phyloP scores from a whole-genome alignment of 2,888 invertebrate species.

The Hirtodrosophila histrioides region DNA sequence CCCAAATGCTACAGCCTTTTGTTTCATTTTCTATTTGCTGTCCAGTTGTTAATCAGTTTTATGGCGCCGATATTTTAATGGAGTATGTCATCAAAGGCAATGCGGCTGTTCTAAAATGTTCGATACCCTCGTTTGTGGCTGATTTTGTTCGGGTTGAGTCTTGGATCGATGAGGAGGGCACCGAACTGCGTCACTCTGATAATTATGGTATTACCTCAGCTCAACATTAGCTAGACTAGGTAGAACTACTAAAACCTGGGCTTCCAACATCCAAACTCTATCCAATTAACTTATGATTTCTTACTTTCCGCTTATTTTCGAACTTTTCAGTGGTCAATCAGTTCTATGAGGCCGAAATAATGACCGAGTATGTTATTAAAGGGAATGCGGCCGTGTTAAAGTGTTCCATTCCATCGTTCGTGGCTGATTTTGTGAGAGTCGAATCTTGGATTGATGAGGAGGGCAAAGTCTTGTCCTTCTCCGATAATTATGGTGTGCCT shows the following conservation, averaged over 20 bases:
- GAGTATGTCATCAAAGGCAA: conserved; percentile 91
- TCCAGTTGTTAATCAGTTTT: conserved; percentile 90
- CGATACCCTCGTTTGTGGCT: conserved; percentile 90
- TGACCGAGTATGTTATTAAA: conserved; percentile 90
- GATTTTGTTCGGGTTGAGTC: conserved; percentile 90
- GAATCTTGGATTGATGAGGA: conserved; percentile 89
- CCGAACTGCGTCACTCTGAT: conserved; percentile 84
- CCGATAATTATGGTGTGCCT: conserved; percentile 83
- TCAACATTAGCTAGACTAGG: conserved; percentile 13
- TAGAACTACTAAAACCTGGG: conserved; percentile 10
- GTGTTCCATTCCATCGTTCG: conserved; percentile 90
- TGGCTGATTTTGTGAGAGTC: conserved; percentile 89
- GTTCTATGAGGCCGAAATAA: conserved; percentile 89
- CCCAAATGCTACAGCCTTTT: conserved; percentile 11
- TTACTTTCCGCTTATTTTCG: conserved; percentile 22
- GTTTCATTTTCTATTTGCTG: conserved; percentile 10
- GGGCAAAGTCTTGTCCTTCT: conserved; percentile 79
- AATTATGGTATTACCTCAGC: conserved; percentile 84
- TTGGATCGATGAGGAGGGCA: conserved; percentile 89
- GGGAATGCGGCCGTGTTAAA: conserved; percentile 90
- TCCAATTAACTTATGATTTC: conserved; percentile 27
- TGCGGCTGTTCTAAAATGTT: conserved; percentile 89
- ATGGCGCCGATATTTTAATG: conserved; percentile 89
- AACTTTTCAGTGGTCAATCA: conserved; percentile 88
- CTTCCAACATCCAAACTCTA: conserved; percentile 6